Percentiles rank a stretch among this genome's conserved stretches.
These are phyloP conservation scores for Cyanistes caeruleus DNA, from an alignment of 2,113 vertebrate species.

Conservation along the genomic window DNA sequence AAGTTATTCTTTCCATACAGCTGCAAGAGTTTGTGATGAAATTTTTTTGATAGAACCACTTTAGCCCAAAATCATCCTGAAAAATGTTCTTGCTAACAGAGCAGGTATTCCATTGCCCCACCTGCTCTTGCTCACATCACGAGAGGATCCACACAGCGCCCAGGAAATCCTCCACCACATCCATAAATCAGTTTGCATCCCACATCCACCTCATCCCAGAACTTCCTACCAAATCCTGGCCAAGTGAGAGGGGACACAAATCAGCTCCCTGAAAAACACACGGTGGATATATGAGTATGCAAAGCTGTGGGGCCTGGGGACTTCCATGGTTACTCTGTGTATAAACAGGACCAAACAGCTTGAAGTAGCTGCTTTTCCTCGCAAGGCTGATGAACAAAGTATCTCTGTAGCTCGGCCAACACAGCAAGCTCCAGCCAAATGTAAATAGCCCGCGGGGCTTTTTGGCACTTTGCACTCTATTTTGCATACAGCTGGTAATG, in stretches of 20 bases:
- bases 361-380: slow-evolving; percentile 57
- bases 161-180: background rate
- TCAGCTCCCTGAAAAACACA: background rate
- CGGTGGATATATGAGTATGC: background rate
- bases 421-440: slow-evolving; percentile 59
- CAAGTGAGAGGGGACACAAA: background rate
- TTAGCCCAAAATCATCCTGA: background rate
- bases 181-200: background rate
- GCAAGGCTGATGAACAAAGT: slow-evolving; percentile 41
- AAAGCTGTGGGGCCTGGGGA: background rate
- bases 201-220: background rate
- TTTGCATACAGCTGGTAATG: slow-evolving; percentile 70
- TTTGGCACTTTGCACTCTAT: slow-evolving; percentile 49
- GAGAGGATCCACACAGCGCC: background rate
- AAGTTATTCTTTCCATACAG: background rate
- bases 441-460: slow-evolving; percentile 59
- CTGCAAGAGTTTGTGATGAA: background rate
- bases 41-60: background rate
- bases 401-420: slow-evolving; percentile 63
- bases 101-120: background rate
- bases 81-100: background rate
- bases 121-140: background rate
- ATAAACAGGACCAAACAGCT: slow-evolving; percentile 55
- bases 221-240: background rate
- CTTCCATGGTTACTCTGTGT: slow-evolving; percentile 50